Evolutionary conservation across 2,888 invertebrate genomes (phyloP).

Genomic region (Sphinx pinastri): DNA sequence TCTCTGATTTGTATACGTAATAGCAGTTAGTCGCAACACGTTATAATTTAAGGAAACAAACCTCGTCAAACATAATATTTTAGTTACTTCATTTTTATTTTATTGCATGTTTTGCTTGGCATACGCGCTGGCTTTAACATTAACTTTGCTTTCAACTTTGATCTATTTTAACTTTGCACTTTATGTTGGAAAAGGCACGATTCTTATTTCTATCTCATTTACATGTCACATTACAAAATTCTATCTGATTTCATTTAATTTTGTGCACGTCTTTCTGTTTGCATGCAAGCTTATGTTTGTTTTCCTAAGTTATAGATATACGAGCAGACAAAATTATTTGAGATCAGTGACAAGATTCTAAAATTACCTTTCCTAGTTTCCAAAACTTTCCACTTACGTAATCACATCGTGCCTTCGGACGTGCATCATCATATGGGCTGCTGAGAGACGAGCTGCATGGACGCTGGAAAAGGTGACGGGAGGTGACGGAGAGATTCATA

Average conservation of each 20-base stretch:
- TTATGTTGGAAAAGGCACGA: constrained; percentile 35
- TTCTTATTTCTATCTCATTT: constrained; percentile 36
- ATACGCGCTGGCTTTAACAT: constrained; percentile 48
- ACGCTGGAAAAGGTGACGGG: constrained; percentile 73
- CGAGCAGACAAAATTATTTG: constrained; percentile 72
- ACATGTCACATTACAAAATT: constrained; percentile 31
- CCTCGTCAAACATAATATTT: constrained; percentile 48
- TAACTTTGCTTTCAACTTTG: constrained; percentile 42
- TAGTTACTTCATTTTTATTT: constrained; percentile 49
- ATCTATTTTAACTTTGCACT: constrained; percentile 43
- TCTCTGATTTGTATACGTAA: constrained; percentile 66
- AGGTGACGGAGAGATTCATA: constrained; percentile 68
- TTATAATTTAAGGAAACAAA: constrained; percentile 53
- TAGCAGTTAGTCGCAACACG: constrained; percentile 63
- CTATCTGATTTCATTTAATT: constrained; percentile 79
- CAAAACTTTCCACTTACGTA: constrained; percentile 54
- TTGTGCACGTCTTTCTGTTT: constrained; percentile 69
- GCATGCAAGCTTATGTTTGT: constrained; percentile 57
- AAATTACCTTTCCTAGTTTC: constrained; percentile 52
- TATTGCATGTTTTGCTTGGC: constrained; percentile 65
- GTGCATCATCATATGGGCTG: constrained; percentile 67
- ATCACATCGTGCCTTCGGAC: constrained; percentile 61
- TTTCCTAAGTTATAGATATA: constrained; percentile 43
- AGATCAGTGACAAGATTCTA: constrained; percentile 83
- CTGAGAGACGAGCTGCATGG: constrained; percentile 74